Conservation (phyloP, 2,113 vertebrate species). For the Boleophthalmus pectinirostris region DNA sequence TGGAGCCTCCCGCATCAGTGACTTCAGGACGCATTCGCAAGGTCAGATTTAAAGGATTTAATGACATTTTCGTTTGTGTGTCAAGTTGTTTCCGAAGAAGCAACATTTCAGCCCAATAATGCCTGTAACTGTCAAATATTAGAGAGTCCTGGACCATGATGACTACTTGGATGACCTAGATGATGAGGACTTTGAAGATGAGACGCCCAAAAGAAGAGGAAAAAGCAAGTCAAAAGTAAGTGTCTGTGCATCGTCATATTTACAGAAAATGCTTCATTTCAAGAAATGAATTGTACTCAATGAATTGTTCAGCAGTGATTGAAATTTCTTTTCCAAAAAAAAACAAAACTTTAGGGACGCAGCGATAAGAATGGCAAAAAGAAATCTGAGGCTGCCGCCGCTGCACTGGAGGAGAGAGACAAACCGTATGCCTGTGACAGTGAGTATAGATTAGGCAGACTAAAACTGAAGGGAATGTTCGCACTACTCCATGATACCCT, state of each 20-base stretch:
- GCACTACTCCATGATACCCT: neutral
- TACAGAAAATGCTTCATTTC: neutral
- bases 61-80: neutral
- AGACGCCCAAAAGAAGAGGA: slow-evolving; percentile 91
- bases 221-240: slow-evolving; percentile 95
- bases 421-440: slow-evolving; percentile 98
- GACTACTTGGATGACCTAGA: slow-evolving; percentile 95
- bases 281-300: neutral
- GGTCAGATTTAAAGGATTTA: slow-evolving; percentile 66
- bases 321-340: neutral
- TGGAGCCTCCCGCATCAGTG: slow-evolving; percentile 83
- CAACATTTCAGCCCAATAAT: neutral
- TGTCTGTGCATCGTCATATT: neutral
- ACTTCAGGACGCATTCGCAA: slow-evolving; percentile 82
- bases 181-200: slow-evolving; percentile 96
- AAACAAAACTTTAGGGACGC: slow-evolving; percentile 80
- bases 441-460: slow-evolving; percentile 75
- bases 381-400: slow-evolving; percentile 89
- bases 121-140: neutral
- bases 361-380: slow-evolving; percentile 90
- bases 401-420: slow-evolving; percentile 88
- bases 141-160: slow-evolving; percentile 95
- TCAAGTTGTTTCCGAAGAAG: neutral
- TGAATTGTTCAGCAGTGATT: neutral
- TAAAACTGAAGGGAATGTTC: neutral